Evolutionary conservation across 2,113 vertebrate genomes (phyloP), one percentile per base, ranked within the genome.

Genomic region (Tyrannus savana): DNA sequence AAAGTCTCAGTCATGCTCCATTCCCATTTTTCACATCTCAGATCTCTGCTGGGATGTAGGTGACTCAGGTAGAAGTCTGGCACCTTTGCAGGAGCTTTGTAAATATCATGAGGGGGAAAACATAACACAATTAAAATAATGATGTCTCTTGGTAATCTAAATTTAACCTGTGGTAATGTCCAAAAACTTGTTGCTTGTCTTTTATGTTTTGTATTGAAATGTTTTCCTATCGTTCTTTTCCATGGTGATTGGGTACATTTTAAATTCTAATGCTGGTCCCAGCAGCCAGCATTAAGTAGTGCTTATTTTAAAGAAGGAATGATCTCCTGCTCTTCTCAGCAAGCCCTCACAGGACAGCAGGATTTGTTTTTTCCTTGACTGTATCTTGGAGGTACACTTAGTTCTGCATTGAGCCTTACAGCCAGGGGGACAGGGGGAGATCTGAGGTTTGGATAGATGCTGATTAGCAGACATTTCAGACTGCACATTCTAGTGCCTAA

Each of bases 221-320:
- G 5, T 59, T 84, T 64, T 71, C 11, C 9, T 76, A 4, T 12
- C 42, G 6, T 23, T 75, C 19, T 75, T n/a, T 72, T 68, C 19
- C 1, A 1, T 0, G 1, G 21, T n/a, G 19, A 50, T 31, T 35
- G 24, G 8, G 4, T 63, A 67, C 35, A 46, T 68, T 76, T 75
- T 67, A 53, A 76, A 74, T 9, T 15, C 11, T 14, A 50, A 14
- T 49, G 24, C 24, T 50, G 49, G 4, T 12, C 19, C 35, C 16
- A 52, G 39, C 22, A 84, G 30, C 19, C 62, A 63, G 14, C 24
- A 52, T 56, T 19, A 63, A 46, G 6, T 12, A 4, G 21, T 42
- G 7, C 1, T 31, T 63, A 14, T 73, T 71, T 80, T 23, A 30
- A 68, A 69, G 33, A 52, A 74, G 6, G 24, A 50, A 21, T 12